Base-by-base conservation (phyloP, 2,113 vertebrate species). In the Paracanthobrama guichenoti region DNA sequence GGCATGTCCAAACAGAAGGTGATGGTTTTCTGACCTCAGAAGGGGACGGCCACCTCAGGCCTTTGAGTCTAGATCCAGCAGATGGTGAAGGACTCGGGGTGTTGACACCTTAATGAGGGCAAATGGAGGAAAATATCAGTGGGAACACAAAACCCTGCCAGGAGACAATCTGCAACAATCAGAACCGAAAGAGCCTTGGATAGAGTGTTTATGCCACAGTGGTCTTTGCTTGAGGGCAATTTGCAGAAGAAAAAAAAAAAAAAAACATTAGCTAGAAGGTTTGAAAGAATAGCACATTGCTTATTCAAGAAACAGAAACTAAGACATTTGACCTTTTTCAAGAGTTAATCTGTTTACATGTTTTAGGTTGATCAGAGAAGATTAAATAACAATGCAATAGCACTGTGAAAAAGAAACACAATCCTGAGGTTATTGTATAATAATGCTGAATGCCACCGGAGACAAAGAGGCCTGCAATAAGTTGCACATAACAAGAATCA, bases 111-210 rank as follows among this genome's bases (percentile, higher is more conserved):
- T 78, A 82, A 85, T 66, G 66, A 50, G 74, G 69, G 71, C 28
- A 77, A 78, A 82, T 60, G 39, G 50, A 81, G 53, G 59, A 24
- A 60, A 53, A 82, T 72, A 73, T 67, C 28, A 46, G 26, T 59
- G 35, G 16, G 60, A 82, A 81, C 48, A 66, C 39, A 85, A 59
- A 64, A 35, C 24, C 79, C 79, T 71, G 79, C 72, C 59, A 67
- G 42, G 60, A 35, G 26, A 77, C 83, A 84, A 79, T 83, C 81
- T 86, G 81, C 66, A 72, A 75, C 55, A 57, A 79, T 79, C 48
- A 71, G 59, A 67, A 20, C 9, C 14, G 0, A 79, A 64, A 64
- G 0, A 48, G 59, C 14, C 24, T 24, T 22, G 20, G 42, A 44
- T 60, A 46, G 16, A n/a, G 31, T 39, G 53, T 77, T 59, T 44